phyloP scores from a whole-genome alignment of 2,797 vertebrate genomes.

The Acestrorhynchus altus region DNA sequence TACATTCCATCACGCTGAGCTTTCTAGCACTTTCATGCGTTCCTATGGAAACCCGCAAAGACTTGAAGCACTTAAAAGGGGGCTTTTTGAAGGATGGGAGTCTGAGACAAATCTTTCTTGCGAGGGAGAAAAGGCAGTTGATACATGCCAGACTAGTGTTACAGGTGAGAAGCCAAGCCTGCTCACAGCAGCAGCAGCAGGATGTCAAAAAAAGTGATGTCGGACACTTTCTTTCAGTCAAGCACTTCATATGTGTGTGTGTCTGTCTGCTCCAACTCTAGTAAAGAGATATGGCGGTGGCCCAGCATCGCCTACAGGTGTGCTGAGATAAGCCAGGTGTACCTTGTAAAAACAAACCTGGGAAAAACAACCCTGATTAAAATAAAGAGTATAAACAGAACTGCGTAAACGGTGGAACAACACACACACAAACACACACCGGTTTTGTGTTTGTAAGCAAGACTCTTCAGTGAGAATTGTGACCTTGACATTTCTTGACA shows the following conservation, averaged over 20 bases:
- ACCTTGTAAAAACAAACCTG: neutral
- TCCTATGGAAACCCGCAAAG: conserved; percentile 37
- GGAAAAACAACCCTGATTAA: neutral
- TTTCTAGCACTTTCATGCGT: conserved; percentile 21
- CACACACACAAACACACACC: neutral
- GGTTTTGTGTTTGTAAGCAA: neutral
- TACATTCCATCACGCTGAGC: conserved; percentile 18
- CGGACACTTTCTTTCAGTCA: neutral
- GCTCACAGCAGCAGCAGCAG: neutral
- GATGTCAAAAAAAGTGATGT: neutral
- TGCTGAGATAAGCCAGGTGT: neutral
- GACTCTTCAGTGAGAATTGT: neutral
- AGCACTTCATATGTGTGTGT: neutral
- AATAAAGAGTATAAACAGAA: neutral
- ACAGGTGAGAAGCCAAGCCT: conserved; percentile 6
- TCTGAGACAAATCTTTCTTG: conserved; percentile 11
- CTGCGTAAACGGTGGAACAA: neutral
- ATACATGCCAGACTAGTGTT: neutral
- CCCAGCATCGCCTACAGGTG: neutral
- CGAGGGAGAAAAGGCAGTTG: neutral
- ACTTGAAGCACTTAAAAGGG: conserved; percentile 6
- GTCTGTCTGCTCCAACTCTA: neutral
- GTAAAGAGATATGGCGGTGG: neutral
- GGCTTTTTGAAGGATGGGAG: conserved; percentile 25
- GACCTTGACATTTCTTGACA: neutral